Conservation (phyloP, 2,888 invertebrate species). For the Trisateles emortualis region DNA sequence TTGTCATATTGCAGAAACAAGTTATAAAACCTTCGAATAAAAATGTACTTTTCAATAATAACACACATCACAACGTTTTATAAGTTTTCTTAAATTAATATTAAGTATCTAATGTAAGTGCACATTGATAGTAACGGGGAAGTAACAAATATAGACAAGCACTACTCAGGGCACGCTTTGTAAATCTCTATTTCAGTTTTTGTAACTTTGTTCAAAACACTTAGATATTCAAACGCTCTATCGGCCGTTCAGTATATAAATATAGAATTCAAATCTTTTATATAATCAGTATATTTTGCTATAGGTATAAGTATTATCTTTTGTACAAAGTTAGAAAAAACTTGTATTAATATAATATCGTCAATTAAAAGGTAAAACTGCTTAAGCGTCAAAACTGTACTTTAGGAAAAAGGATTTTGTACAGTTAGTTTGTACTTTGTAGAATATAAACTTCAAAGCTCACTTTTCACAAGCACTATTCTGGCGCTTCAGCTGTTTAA, state of each 20-base stretch:
- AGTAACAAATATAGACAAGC: slow-evolving; percentile 31
- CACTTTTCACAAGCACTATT: no score
- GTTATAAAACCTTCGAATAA: slow-evolving; percentile 45
- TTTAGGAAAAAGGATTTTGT: no score
- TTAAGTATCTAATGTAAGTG: slow-evolving; percentile 47
- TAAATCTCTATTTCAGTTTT: slow-evolving; percentile 16
- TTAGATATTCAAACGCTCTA: slow-evolving; percentile 11
- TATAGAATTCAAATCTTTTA: slow-evolving; percentile 11
- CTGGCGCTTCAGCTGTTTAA: no score
- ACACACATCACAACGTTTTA: slow-evolving; percentile 54
- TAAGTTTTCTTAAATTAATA: slow-evolving; percentile 48
- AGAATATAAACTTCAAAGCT: no score
- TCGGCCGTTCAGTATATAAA: slow-evolving; percentile 13
- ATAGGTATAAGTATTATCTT: slow-evolving; percentile 8
- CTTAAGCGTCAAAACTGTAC: no score
- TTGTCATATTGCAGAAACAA: slow-evolving; percentile 62
- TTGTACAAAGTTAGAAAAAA: slow-evolving; percentile 45
- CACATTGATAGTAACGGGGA: slow-evolving; percentile 44
- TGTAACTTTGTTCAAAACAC: slow-evolving; percentile 43
- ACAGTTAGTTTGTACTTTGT: no score
- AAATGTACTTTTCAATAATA: slow-evolving; percentile 49
- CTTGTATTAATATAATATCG: slow-evolving; percentile 11
- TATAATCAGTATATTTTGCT: slow-evolving; percentile 5
- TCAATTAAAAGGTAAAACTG: no score
- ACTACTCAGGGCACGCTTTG: slow-evolving; percentile 21